phyloP scores from a whole-genome alignment of 2,113 vertebrate genomes.

The Poeciliopsis turrubarensis region DNA sequence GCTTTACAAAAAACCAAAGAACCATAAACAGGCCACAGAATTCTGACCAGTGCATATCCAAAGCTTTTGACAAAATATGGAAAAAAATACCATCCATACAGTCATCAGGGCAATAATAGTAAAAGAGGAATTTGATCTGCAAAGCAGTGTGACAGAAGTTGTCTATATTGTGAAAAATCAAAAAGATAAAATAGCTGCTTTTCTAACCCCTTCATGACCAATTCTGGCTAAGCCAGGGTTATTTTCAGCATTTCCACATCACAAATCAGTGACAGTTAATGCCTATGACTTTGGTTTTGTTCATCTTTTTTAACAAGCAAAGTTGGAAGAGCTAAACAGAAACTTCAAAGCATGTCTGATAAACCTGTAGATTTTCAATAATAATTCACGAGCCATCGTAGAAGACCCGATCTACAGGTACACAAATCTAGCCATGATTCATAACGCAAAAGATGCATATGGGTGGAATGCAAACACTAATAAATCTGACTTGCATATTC shows the following conservation, averaged over 20 bases:
- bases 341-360: constrained; percentile 37
- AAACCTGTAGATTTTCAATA: constrained; percentile 44
- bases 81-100: neutral
- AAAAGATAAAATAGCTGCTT: neutral
- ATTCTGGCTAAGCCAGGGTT: constrained; percentile 12
- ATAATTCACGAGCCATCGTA: constrained; percentile 55
- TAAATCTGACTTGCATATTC: constrained; percentile 31
- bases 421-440: constrained; percentile 51
- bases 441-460: constrained; percentile 20
- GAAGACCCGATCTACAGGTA: constrained; percentile 25
- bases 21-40: no score
- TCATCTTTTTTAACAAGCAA: constrained; percentile 32
- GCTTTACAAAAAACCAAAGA: no score
- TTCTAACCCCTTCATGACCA: neutral
- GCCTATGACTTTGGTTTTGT: constrained; percentile 38
- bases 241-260: constrained; percentile 12
- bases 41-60: no score
- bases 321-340: constrained; percentile 38
- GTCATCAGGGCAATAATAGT: neutral
- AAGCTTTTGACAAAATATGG: neutral
- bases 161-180: neutral
- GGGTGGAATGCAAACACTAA: constrained; percentile 11
- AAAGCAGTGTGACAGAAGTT: neutral
- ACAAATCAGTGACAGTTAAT: neutral
- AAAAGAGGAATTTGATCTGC: neutral